A percentile compares a stretch with the other conserved stretches of the same genome.
Conservation (phyloP, 2,888 invertebrate genomes). For the Drosophila mayaguana region DNA sequence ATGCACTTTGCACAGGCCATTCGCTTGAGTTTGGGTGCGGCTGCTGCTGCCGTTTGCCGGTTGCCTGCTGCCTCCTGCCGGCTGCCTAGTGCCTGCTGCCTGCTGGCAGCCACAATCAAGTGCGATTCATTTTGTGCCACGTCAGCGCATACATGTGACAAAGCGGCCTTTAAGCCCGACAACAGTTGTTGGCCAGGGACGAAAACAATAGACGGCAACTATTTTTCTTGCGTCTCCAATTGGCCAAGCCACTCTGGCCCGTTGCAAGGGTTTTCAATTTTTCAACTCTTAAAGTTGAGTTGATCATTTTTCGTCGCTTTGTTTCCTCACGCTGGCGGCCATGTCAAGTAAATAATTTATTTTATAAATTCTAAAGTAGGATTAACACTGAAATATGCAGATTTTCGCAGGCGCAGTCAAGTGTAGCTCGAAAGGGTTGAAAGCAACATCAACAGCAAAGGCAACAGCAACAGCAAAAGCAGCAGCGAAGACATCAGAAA, state of each 20-base stretch:
- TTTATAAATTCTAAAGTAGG: slow-evolving; percentile 79
- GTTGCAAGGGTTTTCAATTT: slow-evolving; percentile 49
- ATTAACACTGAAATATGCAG: slow-evolving; percentile 80
- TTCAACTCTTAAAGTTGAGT: slow-evolving; percentile 54
- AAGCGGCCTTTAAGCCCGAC: slow-evolving; percentile 34
- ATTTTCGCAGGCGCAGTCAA: slow-evolving; percentile 64
- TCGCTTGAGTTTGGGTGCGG: slow-evolving; percentile 48
- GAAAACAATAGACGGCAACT: slow-evolving; percentile 58
- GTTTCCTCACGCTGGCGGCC: slow-evolving; percentile 33
- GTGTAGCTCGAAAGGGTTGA: slow-evolving; percentile 56
- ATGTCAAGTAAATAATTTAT: slow-evolving; percentile 75
- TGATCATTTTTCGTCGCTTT: slow-evolving; percentile 55
- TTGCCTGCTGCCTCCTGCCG: neutral
- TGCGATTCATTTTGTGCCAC: slow-evolving; percentile 74
- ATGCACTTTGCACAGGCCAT: slow-evolving; percentile 74
- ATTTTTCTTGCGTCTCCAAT: slow-evolving; percentile 44
- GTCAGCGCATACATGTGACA: slow-evolving; percentile 70
- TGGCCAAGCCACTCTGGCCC: slow-evolving; percentile 21
- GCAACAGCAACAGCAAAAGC: slow-evolving; percentile 20
- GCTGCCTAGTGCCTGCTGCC: slow-evolving; percentile 34
- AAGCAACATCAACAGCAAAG: slow-evolving; percentile 19
- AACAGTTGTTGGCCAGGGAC: slow-evolving; percentile 26
- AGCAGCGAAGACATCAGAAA: slow-evolving; percentile 23
- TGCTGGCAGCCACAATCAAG: slow-evolving; percentile 71
- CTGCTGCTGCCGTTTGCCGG: neutral